A percentile compares a stretch with the other conserved stretches of the same genome.
Conservation (phyloP, 2,888 invertebrate species). For the Cerastis rubricosa region DNA sequence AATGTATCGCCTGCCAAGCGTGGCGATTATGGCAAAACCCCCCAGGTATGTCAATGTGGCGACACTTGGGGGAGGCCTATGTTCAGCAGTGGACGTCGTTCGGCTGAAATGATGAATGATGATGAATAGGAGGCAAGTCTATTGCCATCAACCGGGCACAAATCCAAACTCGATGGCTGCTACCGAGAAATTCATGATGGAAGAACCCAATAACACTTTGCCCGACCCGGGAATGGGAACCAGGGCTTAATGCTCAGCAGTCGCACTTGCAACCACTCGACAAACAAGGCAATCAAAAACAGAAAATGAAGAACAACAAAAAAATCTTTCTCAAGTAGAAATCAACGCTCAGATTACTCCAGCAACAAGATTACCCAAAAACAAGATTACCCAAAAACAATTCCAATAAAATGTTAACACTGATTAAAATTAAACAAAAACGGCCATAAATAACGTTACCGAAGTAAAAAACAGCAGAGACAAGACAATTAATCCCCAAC, state of each 20-base stretch:
- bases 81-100: no score
- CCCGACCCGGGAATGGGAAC: background rate
- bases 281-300: background rate
- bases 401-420: slow-evolving; percentile 39
- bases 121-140: no score
- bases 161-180: background rate
- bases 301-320: background rate
- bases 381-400: slow-evolving; percentile 37
- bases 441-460: slow-evolving; percentile 54
- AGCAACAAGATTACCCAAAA: slow-evolving; percentile 16
- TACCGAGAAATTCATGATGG: background rate
- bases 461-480: slow-evolving; percentile 52
- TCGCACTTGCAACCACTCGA: background rate
- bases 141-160: background rate
- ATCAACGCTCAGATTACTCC: background rate
- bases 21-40: no score
- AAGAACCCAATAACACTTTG: background rate
- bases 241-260: background rate
- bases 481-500: slow-evolving; percentile 66
- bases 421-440: slow-evolving; percentile 57
- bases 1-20: no score
- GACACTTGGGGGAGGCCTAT: no score
- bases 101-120: no score
- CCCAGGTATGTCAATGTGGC: no score
- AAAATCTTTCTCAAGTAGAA: background rate